phyloP scores from a whole-genome alignment of 2,797 vertebrate genomes.

The Benthosema pterotum region DNA sequence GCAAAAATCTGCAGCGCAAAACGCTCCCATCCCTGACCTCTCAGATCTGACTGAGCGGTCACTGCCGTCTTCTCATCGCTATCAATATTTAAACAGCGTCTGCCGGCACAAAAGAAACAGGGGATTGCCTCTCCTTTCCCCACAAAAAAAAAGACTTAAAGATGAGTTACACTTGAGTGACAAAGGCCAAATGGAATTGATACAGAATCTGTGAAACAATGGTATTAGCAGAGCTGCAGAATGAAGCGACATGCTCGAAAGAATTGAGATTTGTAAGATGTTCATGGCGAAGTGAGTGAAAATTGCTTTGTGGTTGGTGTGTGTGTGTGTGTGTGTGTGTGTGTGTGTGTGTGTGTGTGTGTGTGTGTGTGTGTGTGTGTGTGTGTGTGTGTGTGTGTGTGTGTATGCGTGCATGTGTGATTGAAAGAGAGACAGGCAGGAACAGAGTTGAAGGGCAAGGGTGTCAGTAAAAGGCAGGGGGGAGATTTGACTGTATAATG shows the following conservation, averaged over 20 bases:
- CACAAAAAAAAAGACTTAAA: conserved; percentile 46
- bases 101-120: conserved; percentile 61
- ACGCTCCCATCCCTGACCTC: conserved; percentile 67
- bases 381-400: background rate
- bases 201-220: conserved; percentile 64
- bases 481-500: conserved; percentile 68
- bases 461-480: conserved; percentile 49
- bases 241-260: conserved; percentile 39
- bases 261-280: conserved; percentile 49
- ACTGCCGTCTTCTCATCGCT: conserved; percentile 53
- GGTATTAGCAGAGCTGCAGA: conserved; percentile 33
- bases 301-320: conserved; percentile 2
- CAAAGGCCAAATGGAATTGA: conserved; percentile 47
- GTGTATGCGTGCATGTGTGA: background rate
- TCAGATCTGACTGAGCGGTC: conserved; percentile 66
- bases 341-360: background rate
- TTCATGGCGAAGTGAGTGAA: conserved; percentile 14
- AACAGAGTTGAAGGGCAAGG: conserved; percentile 41
- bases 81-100: conserved; percentile 81
- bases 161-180: conserved; percentile 68
- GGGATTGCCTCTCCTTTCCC: conserved; percentile 22
- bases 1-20: conserved; percentile 61
- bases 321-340: background rate
- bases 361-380: background rate
- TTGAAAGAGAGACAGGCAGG: conserved; percentile 11